phyloP scores from a whole-genome alignment of 2,113 vertebrate genomes.

The Irena cyanogastra region DNA sequence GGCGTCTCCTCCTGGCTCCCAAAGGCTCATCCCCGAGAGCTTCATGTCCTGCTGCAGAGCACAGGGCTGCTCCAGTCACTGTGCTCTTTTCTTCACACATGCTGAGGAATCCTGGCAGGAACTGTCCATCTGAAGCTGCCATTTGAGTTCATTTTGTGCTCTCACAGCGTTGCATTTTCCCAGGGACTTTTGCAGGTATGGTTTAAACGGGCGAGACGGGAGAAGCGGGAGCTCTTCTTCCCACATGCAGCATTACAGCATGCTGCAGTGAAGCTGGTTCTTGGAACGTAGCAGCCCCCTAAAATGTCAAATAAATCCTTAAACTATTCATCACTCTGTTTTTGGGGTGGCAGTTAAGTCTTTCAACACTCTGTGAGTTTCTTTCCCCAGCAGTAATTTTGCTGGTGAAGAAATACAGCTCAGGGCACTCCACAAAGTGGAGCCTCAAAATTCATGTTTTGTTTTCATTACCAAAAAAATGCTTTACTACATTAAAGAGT shows the following conservation, averaged over 20 bases:
- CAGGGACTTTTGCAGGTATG: not conserved
- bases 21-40: not conserved
- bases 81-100: not conserved
- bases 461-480: constrained; percentile 49
- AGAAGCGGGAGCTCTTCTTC: not conserved
- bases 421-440: constrained; percentile 24
- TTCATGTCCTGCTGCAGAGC: accelerated
- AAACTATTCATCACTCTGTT: constrained; percentile 54
- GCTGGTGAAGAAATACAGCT: constrained; percentile 52
- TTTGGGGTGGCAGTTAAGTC: constrained; percentile 62
- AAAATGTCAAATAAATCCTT: constrained; percentile 59
- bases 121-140: not conserved
- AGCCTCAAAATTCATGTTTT: constrained; percentile 42
- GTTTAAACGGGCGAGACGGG: not conserved
- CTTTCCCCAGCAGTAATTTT: constrained; percentile 39
- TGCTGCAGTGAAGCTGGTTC: not conserved
- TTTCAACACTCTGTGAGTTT: constrained; percentile 54
- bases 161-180: not conserved
- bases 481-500: not conserved
- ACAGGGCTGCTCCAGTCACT: not conserved
- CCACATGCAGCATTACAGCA: not conserved
- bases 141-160: not conserved
- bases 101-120: not conserved
- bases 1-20: accelerated
- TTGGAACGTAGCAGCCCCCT: constrained; percentile 43